A percentile compares a stretch with the other conserved stretches of the same genome.
Conservation (phyloP, 2,113 vertebrate genomes). For the Corythornis madagascariensis region DNA sequence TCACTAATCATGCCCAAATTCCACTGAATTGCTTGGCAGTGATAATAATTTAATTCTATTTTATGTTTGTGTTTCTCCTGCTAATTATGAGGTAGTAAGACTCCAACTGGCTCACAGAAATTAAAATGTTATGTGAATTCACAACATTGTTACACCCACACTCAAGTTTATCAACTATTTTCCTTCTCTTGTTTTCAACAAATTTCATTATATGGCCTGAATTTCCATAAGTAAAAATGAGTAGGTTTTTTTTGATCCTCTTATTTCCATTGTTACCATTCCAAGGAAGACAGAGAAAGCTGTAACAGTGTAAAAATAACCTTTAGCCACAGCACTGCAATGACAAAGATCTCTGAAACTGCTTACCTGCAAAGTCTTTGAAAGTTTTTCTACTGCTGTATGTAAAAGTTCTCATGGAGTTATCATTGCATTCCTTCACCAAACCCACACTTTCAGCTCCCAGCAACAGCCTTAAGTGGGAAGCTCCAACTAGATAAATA, state of each 20-base stretch:
- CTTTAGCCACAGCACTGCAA: background rate
- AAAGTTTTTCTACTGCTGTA: conserved; percentile 85
- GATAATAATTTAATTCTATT: background rate
- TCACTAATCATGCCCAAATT: background rate
- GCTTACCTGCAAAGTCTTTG: conserved; percentile 85
- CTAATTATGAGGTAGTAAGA: background rate
- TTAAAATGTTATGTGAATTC: background rate
- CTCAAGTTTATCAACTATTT: background rate
- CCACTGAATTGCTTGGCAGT: background rate
- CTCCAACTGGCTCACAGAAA: background rate
- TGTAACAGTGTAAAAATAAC: background rate
- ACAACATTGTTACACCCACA: background rate
- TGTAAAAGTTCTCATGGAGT: conserved; percentile 90
- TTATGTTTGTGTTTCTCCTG: background rate
- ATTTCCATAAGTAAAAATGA: background rate
- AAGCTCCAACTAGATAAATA: conserved; percentile 87
- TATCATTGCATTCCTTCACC: conserved; percentile 90
- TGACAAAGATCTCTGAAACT: background rate
- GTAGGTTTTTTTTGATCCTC: background rate
- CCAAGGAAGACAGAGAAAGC: background rate
- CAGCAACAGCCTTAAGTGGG: conserved; percentile 80
- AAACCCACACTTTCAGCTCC: conserved; percentile 91
- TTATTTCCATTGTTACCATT: background rate
- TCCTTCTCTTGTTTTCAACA: background rate
- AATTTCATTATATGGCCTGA: background rate